Percentiles rank a stretch among this genome's conserved stretches.
Evolutionary conservation across 2,888 invertebrate genomes (phyloP).

Genomic region (Xestia c-nigrum): DNA sequence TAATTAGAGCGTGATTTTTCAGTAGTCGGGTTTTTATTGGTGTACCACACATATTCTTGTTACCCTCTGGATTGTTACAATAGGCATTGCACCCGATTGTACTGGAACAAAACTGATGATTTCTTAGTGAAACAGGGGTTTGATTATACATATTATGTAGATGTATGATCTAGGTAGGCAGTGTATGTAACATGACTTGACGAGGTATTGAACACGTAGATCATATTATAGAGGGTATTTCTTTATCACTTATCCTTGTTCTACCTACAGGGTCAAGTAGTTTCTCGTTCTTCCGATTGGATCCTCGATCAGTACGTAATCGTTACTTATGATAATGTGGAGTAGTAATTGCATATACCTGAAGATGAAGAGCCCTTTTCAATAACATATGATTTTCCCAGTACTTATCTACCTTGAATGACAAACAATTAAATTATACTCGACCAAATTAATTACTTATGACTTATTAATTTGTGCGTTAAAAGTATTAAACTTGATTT

Average conservation of each 20-base stretch:
- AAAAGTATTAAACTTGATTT: neutral
- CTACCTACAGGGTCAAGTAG: neutral
- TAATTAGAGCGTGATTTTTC: no score
- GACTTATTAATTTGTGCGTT: no score
- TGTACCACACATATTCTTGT: no score
- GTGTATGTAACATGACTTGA: neutral
- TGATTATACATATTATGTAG: neutral
- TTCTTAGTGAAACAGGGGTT: no score
- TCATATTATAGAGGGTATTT: no score
- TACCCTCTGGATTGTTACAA: no score
- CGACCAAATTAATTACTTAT: neutral
- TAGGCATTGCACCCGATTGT: neutral
- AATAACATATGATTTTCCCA: neutral
- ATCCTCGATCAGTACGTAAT: neutral
- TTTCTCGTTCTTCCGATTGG: neutral
- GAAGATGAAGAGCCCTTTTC: neutral
- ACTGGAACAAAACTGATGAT: neutral
- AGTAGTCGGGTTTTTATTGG: no score
- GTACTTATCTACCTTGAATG: no score
- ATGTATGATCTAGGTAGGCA: neutral
- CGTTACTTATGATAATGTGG: neutral
- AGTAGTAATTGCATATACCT: neutral
- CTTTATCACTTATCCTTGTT: neutral
- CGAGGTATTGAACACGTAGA: neutral
- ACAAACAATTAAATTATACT: no score